These are phyloP conservation scores for Papilio helenus DNA, from an alignment of 1,140 invertebrate genomes.

Conservation along the genomic window DNA sequence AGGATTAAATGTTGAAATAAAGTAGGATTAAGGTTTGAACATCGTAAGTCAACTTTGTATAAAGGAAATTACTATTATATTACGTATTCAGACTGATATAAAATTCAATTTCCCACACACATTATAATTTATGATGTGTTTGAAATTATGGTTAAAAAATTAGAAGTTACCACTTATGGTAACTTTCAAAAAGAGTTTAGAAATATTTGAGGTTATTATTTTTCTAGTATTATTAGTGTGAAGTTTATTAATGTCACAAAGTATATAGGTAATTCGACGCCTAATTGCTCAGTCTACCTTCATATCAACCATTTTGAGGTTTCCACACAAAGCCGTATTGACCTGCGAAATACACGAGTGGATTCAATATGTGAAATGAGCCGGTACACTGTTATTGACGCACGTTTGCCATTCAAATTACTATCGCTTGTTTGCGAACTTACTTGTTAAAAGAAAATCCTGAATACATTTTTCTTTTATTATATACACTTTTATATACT, in stretches of 20 bases:
- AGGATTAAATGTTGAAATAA: background rate
- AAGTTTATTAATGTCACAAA: background rate
- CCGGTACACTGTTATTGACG: conserved; percentile 34
- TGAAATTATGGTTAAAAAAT: background rate
- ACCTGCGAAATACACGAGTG: conserved; percentile 40
- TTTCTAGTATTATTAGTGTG: background rate
- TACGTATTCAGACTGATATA: background rate
- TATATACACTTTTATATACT: background rate
- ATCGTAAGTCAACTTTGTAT: conserved; percentile 9
- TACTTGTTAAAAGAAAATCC: conserved; percentile 15
- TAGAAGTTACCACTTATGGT: background rate
- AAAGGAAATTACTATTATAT: conserved; percentile 11
- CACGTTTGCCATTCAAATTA: conserved; percentile 32
- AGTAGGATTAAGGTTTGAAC: conserved; percentile 13
- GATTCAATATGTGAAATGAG: conserved; percentile 41
- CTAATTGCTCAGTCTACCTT: conserved; percentile 39
- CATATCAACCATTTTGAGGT: conserved; percentile 37
- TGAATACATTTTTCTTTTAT: background rate
- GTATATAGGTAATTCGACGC: conserved; percentile 15
- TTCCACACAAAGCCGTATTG: conserved; percentile 33
- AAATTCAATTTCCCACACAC: conserved; percentile 5
- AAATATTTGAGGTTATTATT: background rate
- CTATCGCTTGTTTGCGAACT: conserved; percentile 16
- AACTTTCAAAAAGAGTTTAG: background rate
- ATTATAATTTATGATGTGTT: background rate